Evolutionary conservation across 2,113 vertebrate genomes (phyloP), one percentile per base, ranked within the genome.

Genomic region (Python bivittatus): DNA sequence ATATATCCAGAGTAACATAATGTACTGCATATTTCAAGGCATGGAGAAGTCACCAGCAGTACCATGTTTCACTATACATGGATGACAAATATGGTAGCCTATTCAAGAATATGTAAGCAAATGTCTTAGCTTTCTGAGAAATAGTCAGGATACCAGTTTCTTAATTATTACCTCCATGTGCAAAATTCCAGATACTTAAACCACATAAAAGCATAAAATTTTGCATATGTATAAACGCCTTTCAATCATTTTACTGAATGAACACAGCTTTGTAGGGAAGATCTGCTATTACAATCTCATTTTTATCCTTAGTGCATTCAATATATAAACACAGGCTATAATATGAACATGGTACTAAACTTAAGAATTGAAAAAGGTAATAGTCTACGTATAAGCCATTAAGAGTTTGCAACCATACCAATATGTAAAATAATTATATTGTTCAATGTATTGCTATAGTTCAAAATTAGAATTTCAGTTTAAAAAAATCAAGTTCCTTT

Each of bases 391-490:
- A n/a, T 91, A 91, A 53, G 64, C 57, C 38, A 48, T 38, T 86
- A 44, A 27, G 84, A 85, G 56, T 86, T 86, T 86, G 90, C 44
- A 86, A 54, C 58, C 42, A 27, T 52, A 91, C 48, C 60, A 54
- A 91, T 17, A 91, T 48, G 27, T 2, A 68, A 64, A 91, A 86
- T 29, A 91, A 88, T n/a, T 83, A 88, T 87, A 89, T 79, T 60
- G 64, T 88, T 91, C 88, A 58, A 53, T 57, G 56, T 15, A 88
- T 12, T 6, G 0, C 52, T 90, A 38, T 3, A 94, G 72, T 87
- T 92, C 42, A 33, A 84, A 93, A 90, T 12, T 38, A 64, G n/a
- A 9, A 89, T 29, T 5, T 86, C 54, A 92, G 2, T 58, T 90
- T 44, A 60, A 1, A 91, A 93, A 48, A 60, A 84, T 6, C 12